Percentiles rank a stretch among this genome's conserved stretches.
phyloP scores from a whole-genome alignment of 2,113 vertebrate genomes.

The Kryptolebias marmoratus region DNA sequence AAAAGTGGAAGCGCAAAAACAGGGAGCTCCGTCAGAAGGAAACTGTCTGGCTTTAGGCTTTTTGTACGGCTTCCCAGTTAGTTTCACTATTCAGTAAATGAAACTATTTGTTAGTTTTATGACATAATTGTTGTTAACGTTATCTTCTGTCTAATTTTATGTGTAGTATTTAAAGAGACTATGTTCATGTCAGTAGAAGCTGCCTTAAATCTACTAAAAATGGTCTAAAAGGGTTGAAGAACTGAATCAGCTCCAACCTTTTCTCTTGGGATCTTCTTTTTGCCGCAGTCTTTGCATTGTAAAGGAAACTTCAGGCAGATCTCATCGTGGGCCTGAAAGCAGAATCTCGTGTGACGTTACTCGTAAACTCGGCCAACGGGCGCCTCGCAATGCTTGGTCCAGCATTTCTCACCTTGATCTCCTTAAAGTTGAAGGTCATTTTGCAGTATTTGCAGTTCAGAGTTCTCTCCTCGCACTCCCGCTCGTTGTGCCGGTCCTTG shows the following conservation, averaged over 20 bases:
- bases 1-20: conserved; percentile 18
- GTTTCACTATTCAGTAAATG: background rate
- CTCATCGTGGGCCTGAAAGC: conserved; percentile 86
- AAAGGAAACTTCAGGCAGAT: conserved; percentile 88
- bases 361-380: background rate
- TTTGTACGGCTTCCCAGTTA: background rate
- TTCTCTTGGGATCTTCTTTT: conserved; percentile 88
- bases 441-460: conserved; percentile 84
- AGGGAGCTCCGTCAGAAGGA: conserved; percentile 15
- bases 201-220: background rate
- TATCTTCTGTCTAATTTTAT: background rate
- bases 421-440: conserved; percentile 75
- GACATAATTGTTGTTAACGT: background rate
- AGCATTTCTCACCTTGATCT: conserved; percentile 69
- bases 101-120: background rate
- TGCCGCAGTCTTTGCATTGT: conserved; percentile 90
- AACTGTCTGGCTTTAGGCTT: background rate
- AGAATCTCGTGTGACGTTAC: background rate
- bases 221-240: background rate
- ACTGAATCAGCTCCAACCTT: conserved; percentile 75
- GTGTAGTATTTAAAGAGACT: background rate
- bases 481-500: conserved; percentile 79
- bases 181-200: background rate
- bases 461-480: conserved; percentile 80
- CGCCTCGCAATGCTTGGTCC: background rate